These are phyloP conservation scores for Hetaerina americana DNA, from an alignment of 1,140 invertebrate species.

Conservation along the genomic window DNA sequence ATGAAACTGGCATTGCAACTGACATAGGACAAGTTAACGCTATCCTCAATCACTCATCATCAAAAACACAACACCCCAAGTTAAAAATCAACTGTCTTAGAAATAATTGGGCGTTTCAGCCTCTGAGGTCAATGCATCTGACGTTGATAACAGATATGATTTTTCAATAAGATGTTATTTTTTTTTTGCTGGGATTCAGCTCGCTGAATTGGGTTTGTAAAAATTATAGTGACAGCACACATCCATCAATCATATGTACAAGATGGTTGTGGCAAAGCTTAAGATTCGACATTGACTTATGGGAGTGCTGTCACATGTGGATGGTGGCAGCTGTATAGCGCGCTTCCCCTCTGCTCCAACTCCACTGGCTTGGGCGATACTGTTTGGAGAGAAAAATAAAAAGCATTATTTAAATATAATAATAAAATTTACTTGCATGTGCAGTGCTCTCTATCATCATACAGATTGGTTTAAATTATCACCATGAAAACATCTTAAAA, in stretches of 20 bases:
- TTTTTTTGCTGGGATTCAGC: neutral
- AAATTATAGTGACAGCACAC: neutral
- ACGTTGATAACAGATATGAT: too few species aligned
- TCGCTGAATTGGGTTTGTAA: neutral
- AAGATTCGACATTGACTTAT: neutral
- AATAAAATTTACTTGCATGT: slow-evolving; percentile 3
- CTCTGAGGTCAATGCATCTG: too few species aligned
- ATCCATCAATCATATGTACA: neutral
- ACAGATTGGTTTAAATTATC: neutral
- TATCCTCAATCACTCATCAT: too few species aligned
- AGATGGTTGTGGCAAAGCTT: neutral
- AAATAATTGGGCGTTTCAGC: too few species aligned
- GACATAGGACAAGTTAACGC: too few species aligned
- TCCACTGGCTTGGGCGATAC: slow-evolving; percentile 91
- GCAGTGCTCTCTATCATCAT: neutral
- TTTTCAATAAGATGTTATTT: too few species aligned
- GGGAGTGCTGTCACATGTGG: slow-evolving; percentile 55
- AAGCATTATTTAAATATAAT: slow-evolving; percentile 12
- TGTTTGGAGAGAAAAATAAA: slow-evolving; percentile 40
- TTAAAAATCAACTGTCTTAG: too few species aligned
- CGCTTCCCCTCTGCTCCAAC: slow-evolving; percentile 72
- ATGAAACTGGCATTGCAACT: too few species aligned
- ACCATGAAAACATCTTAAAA: too few species aligned
- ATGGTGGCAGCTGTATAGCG: slow-evolving; percentile 85
- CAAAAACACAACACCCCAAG: too few species aligned